Conservation (phyloP, 2,797 vertebrate genomes). For the Cossypha niveicapilla region DNA sequence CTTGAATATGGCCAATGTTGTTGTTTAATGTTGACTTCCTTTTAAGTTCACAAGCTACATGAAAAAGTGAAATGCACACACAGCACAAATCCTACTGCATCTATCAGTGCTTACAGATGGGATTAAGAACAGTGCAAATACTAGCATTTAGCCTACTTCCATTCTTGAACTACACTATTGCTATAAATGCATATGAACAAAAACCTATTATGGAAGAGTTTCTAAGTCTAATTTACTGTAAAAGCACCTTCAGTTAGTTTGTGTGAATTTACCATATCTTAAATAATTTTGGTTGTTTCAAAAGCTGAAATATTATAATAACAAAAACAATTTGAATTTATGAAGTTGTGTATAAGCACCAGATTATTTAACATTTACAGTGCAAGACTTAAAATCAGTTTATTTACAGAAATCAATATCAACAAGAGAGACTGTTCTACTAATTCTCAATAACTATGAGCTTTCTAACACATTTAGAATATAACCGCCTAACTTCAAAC, state of each 20-base stretch:
- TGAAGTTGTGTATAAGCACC: slow-evolving; percentile 1
- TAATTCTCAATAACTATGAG: background rate
- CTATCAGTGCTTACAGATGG: background rate
- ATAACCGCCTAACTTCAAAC: background rate
- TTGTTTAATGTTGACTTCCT: background rate
- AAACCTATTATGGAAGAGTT: background rate
- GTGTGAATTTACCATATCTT: background rate
- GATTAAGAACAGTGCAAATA: slow-evolving; percentile 12
- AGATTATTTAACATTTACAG: slow-evolving; percentile 14
- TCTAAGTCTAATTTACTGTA: slow-evolving; percentile 3
- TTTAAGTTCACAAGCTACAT: background rate
- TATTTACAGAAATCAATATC: slow-evolving; percentile 1
- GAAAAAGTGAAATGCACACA: slow-evolving; percentile 8
- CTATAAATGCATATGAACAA: background rate
- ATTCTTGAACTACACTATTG: slow-evolving; percentile 31
- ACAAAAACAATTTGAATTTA: background rate
- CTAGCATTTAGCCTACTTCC: background rate
- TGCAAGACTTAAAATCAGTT: background rate
- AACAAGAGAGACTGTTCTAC: background rate
- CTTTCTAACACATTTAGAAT: background rate
- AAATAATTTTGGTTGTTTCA: slow-evolving; percentile 16
- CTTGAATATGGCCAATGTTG: background rate
- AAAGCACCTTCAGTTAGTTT: slow-evolving; percentile 48
- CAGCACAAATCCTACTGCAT: background rate
- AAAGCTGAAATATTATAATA: background rate